Evolutionary conservation across 2,797 vertebrate species (phyloP), one percentile per base, ranked within the genome.

Genomic region (Pseudochirops cupreus): DNA sequence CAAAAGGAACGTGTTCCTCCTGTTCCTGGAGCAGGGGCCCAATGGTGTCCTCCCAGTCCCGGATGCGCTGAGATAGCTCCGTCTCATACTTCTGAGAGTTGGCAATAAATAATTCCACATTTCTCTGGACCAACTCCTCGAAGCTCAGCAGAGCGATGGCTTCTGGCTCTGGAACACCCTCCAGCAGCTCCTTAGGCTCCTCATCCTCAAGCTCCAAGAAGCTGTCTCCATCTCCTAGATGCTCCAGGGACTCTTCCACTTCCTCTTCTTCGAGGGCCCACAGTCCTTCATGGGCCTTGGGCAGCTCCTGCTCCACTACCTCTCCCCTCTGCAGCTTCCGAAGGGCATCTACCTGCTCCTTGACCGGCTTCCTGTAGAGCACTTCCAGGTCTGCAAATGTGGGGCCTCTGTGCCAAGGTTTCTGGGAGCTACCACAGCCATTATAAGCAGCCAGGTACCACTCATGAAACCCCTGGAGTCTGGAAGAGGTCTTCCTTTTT

Each of bases 111-210:
- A 99, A 98, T 90, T 99, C 99, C 99, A 99, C 99, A 0, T 99
- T 99, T 97, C 98, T 99, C 97, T 98, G 99, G 96, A 99, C 99
- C 97, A 99, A 98, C 46, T 99, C 99, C 97, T 99, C 99, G 0
- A 99, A 99, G 95, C 97, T 98, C 96, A 99, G 97, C 0, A 97
- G 98, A 0, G 67, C 94, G 39, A 94, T 18, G 9, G 74, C 92
- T 3, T 95, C 95, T 28, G 97, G 89, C 0, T 97, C 99, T 67
- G 89, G 14, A 0, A 62, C 29, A 26, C 24, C 95, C 11, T 89
- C 94, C 0, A 9, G 90, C 10, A 55, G 56, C n/a, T 31, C 90
- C 31, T 94, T 96, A 0, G 0, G 46, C 1, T 0, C 95, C 5
- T 67, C 7, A 0, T 96, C 97, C 29, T 98, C 97, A 0, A 96